Evolutionary conservation across 1,140 invertebrate species (phyloP).

Genomic region (Gryllus bimaculatus): DNA sequence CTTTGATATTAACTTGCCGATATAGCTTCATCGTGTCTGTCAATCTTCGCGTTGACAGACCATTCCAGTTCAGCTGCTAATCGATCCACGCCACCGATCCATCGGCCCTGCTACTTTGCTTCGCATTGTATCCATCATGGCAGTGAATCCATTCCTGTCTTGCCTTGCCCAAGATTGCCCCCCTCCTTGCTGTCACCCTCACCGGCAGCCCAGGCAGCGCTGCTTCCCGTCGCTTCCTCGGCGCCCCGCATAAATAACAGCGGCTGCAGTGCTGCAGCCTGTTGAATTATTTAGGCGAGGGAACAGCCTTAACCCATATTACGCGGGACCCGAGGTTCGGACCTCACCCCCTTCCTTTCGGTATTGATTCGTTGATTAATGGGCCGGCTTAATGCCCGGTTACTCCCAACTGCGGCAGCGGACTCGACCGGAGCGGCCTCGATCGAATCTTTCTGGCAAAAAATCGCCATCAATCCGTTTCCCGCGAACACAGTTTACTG

Average conservation of each 20-base stretch:
- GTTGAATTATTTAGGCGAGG: background rate
- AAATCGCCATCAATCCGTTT: background rate
- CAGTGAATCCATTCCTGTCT: too few relatives aligned
- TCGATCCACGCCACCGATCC: too few relatives aligned
- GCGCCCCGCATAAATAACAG: background rate
- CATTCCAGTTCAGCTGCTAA: too few relatives aligned
- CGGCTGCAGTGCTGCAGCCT: background rate
- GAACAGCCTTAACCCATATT: background rate
- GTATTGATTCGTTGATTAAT: background rate
- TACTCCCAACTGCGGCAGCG: background rate
- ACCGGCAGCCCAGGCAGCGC: too few relatives aligned
- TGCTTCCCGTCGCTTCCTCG: background rate
- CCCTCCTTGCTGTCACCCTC: too few relatives aligned
- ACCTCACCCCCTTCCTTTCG: background rate
- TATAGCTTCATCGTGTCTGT: too few relatives aligned
- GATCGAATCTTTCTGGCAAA: background rate
- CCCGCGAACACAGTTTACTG: background rate
- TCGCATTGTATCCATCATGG: too few relatives aligned
- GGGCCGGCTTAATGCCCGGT: background rate
- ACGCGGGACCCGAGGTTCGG: background rate
- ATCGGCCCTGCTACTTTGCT: too few relatives aligned
- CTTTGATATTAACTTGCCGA: too few relatives aligned
- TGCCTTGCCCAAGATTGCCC: too few relatives aligned
- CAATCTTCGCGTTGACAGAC: too few relatives aligned
- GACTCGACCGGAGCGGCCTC: background rate